Evolutionary conservation across 2,797 vertebrate species (phyloP), one percentile per base, ranked within the genome.

Genomic region (Siniperca scherzeri): DNA sequence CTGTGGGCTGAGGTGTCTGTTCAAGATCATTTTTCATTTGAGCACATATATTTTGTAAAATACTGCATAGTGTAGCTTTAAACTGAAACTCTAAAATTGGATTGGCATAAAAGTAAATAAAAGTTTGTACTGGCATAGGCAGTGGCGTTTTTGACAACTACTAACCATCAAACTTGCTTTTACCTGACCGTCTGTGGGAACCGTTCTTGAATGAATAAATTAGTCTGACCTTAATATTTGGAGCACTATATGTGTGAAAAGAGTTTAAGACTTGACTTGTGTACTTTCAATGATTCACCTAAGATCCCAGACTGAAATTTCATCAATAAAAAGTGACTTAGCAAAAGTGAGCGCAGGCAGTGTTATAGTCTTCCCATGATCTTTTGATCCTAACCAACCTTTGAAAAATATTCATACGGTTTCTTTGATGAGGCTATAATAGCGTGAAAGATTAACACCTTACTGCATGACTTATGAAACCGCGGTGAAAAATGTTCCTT

Each of bases 301-400:
- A 22, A 70, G 21, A 80, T n/a, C 74, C 42, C 70, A 73, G 69
- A 80, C 7, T 55, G 17, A 85, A 76, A 69, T 78, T 40, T 66
- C 56, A 66, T 65, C 21, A 25, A 53, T 61, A 40, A 74, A 80
- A 81, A 69, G 46, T 38, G 33, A 38, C 25, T 78, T 59, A 69
- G 30, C 16, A 53, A 60, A 53, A 61, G 33, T 53, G 27, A 48
- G 36, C 44, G 38, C 55, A n/a, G 52, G 22, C 79, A 42, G 38
- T 50, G 57, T 77, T 17, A 5, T 30, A 38, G 22, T 85, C 46
- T 72, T 69, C 70, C 64, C 38, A 55, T 83, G 56, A 74, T 79
- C 38, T 60, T 87, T 81, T 91, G 80, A 87, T 85, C 61, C 11
- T 38, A 42, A 69, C 27, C 27, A 56, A n/a, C 38, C 59, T 84